These are phyloP conservation scores for Nymphalis io DNA, from an alignment of 1,140 invertebrate genomes.

Conservation along the genomic window DNA sequence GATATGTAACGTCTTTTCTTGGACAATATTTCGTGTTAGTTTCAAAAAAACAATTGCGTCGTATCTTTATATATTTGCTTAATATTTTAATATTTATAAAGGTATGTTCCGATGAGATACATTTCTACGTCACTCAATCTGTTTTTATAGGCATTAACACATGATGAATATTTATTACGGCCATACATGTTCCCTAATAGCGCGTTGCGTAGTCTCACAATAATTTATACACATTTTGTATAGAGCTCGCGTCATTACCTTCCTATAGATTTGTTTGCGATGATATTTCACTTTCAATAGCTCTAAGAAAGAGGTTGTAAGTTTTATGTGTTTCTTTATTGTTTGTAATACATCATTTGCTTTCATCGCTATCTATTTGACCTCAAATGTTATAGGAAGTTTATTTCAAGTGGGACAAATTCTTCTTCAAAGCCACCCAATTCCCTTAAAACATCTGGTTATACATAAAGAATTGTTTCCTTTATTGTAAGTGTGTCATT, in stretches of 20 bases:
- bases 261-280: conserved; percentile 63
- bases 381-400: conserved; percentile 1
- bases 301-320: conserved; percentile 32
- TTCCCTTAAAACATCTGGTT: no score
- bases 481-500: no score
- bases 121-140: conserved; percentile 2
- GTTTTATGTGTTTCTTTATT: conserved; percentile 37
- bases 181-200: conserved; percentile 52
- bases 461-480: no score
- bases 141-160: conserved; percentile 23
- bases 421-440: neutral
- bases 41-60: no score
- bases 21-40: no score
- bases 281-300: conserved; percentile 50
- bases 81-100: neutral
- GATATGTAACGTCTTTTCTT: no score
- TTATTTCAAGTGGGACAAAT: neutral
- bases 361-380: conserved; percentile 19
- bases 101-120: neutral
- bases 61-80: no score
- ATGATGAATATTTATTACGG: conserved; percentile 46
- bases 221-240: conserved; percentile 62
- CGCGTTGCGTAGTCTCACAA: conserved; percentile 45
- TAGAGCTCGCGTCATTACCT: conserved; percentile 64
- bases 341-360: conserved; percentile 38